Percentiles rank a stretch among this genome's conserved stretches.
phyloP scores from a whole-genome alignment of 2,113 vertebrate genomes.

The Psilopogon haemacephalus region DNA sequence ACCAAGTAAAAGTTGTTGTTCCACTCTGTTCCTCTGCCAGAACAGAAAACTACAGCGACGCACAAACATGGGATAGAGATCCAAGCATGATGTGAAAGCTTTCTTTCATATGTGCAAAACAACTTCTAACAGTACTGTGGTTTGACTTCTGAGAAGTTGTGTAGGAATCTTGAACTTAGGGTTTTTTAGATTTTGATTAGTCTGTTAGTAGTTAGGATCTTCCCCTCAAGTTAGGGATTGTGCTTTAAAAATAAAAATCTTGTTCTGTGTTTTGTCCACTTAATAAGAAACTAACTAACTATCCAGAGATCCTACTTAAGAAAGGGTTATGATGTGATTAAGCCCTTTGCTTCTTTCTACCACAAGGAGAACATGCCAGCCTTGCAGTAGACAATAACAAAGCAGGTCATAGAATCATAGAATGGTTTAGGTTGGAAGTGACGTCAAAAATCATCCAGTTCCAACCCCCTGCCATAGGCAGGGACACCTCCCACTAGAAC shows the following conservation, averaged over 20 bases:
- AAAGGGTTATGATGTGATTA: background rate
- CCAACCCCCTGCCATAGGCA: too few relatives aligned
- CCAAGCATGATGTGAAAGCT: background rate
- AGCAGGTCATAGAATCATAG: too few relatives aligned
- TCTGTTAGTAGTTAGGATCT: background rate
- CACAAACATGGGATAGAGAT: background rate
- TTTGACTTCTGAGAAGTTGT: background rate
- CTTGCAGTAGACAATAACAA: background rate
- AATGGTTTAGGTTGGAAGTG: too few relatives aligned
- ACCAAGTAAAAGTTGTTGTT: background rate
- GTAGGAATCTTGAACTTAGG: background rate
- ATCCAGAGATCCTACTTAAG: background rate
- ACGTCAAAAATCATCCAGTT: too few relatives aligned
- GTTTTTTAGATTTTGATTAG: background rate
- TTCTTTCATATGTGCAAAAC: background rate
- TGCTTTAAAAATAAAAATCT: background rate
- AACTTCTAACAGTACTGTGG: background rate
- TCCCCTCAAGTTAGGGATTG: background rate
- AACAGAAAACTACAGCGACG: background rate
- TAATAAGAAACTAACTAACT: background rate
- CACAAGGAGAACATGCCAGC: background rate
- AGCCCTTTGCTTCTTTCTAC: background rate
- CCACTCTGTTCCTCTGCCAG: background rate
- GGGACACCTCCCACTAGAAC: too few relatives aligned
- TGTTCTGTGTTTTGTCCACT: background rate